Evolutionary conservation across 2,797 vertebrate species (phyloP), one percentile per base, ranked within the genome.

Genomic region (Malacoctenus gilli): DNA sequence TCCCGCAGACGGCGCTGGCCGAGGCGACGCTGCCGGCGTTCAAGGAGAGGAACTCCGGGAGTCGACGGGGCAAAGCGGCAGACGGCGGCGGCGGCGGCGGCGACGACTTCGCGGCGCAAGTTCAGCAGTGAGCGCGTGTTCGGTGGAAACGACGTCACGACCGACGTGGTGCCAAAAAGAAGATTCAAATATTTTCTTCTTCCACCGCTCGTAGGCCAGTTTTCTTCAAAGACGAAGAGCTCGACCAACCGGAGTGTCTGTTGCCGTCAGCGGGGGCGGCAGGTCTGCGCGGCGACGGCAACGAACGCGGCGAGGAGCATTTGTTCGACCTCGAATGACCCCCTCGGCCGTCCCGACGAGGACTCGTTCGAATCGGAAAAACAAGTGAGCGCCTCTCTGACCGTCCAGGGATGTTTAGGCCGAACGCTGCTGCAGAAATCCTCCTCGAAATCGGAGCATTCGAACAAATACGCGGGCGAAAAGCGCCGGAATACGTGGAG

Each of bases 1-100:
- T 69, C 54, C 8, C n/a, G 43, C 48, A 95, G 95, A 92, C 91
- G 52, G 87, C 91, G 0, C 76, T 93, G 83, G 91, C 91, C 70
- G 94, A 95, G 70, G 90, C 90, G 36, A 92, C 93, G 46, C 91
- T 92, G 83, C 87, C 90, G 51, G 89, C 91, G 74, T 86, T 93
- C 39, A 93, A 92, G 25, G 61, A 71, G 21, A 91, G 92, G 51
- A 89, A 89, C 70, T 90, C 89, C 65, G 89, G 83, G 90, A 91
- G 84, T 14, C 66, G 53, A 20, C 64, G 93, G 66, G 89, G 83
- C 72, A 91, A 89, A 21, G 79, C 90, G 80, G 82, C 91, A 56
- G 91, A 89, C 68, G 87, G 90, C 67, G 90, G 91, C 54, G 91
- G 89, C 4, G 4, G 9, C 30, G 30, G 91, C 54, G 91, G 89